phyloP scores from a whole-genome alignment of 2,888 invertebrate genomes.

The Catocala fraxini region DNA sequence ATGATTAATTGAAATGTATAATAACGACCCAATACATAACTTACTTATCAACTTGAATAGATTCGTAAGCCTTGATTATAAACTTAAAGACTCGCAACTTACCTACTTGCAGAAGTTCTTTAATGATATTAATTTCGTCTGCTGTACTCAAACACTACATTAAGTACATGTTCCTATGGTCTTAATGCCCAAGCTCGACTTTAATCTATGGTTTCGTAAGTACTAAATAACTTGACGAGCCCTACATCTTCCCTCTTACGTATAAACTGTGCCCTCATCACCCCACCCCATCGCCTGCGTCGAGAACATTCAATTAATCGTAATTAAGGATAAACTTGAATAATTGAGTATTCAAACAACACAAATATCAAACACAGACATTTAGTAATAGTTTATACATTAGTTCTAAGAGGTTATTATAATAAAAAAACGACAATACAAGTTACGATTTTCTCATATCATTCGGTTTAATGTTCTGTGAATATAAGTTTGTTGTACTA shows the following conservation, averaged over 20 bases:
- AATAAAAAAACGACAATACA: constrained; percentile 82
- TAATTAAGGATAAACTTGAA: constrained; percentile 44
- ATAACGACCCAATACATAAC: too few relatives aligned
- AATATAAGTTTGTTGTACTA: constrained; percentile 11
- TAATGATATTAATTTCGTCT: neutral
- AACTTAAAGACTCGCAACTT: too few relatives aligned
- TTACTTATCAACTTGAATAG: too few relatives aligned
- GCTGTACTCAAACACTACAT: neutral
- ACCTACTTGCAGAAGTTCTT: too few relatives aligned
- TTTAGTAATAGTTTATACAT: constrained; percentile 63
- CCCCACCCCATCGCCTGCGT: constrained; percentile 38
- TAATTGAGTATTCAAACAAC: constrained; percentile 40
- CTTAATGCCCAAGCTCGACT: constrained; percentile 16
- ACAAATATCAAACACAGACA: constrained; percentile 49
- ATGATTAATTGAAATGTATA: too few relatives aligned
- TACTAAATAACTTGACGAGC: constrained; percentile 16
- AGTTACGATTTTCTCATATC: constrained; percentile 80
- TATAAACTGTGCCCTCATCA: constrained; percentile 26
- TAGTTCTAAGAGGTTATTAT: constrained; percentile 73
- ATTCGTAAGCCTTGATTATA: too few relatives aligned
- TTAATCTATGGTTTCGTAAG: constrained; percentile 10
- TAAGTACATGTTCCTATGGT: neutral
- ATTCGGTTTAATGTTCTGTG: constrained; percentile 56
- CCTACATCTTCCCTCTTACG: constrained; percentile 11
- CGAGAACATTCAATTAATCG: constrained; percentile 48